Evolutionary conservation across 2,888 invertebrate species (phyloP).

Genomic region (Onchidella celtica): DNA sequence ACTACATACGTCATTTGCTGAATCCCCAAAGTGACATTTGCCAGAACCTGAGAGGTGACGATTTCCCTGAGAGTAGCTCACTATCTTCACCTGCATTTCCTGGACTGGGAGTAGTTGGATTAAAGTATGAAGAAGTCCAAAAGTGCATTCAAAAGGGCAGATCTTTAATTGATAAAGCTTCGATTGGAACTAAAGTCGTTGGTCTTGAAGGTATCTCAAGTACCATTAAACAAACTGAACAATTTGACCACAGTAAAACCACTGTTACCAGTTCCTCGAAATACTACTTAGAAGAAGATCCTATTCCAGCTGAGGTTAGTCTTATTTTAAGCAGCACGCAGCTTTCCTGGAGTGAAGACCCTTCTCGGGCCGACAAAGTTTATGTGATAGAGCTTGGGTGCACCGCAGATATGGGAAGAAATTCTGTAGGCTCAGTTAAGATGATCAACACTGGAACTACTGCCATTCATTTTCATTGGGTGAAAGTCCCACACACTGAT

Average conservation of each 20-base stretch:
- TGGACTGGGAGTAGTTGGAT: constrained; percentile 21
- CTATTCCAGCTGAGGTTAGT: not conserved
- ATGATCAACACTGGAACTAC: constrained; percentile 43
- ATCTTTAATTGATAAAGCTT: no score
- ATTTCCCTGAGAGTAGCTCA: no score
- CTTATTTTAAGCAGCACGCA: constrained; percentile 24
- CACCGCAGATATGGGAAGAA: constrained; percentile 17
- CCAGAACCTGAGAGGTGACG: no score
- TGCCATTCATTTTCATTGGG: constrained; percentile 35
- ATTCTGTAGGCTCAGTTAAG: not conserved
- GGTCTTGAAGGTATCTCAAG: no score
- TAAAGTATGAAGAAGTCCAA: constrained; percentile 1
- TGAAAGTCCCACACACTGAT: not conserved
- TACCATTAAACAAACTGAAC: no score
- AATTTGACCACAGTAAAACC: no score
- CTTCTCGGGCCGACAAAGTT: not conserved
- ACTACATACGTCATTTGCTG: no score
- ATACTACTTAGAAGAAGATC: no score
- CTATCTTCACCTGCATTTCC: constrained; percentile 18
- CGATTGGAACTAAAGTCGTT: no score
- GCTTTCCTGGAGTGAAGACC: constrained; percentile 26
- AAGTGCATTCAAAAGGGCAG: not conserved
- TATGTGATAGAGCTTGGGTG: constrained; percentile 39
- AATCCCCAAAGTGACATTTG: no score
- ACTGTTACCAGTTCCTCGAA: no score